A percentile compares a stretch with the other conserved stretches of the same genome.
phyloP scores from a whole-genome alignment of 2,113 vertebrate genomes.

The Enhydra lutris region DNA sequence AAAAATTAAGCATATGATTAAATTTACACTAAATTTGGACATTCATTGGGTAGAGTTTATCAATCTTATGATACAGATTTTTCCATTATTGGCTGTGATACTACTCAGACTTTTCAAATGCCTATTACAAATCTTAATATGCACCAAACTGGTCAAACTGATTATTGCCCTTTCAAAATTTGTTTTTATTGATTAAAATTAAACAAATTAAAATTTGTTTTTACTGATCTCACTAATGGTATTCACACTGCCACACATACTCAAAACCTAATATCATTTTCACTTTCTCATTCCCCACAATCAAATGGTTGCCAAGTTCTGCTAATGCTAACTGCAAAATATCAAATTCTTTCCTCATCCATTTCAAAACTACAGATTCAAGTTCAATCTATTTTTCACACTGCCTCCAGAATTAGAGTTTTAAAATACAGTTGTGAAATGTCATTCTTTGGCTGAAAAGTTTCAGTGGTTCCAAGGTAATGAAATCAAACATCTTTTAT shows the following conservation, averaged over 20 bases:
- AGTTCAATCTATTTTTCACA: constrained; percentile 10
- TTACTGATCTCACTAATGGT: not conserved
- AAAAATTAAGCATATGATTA: not conserved
- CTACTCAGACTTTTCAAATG: not conserved
- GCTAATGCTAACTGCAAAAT: not conserved
- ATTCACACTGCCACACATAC: not conserved
- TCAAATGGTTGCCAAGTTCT: not conserved
- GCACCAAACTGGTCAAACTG: not conserved
- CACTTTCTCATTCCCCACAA: not conserved
- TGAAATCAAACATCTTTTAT: not conserved
- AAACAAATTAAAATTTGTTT: not conserved
- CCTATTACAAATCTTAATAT: not conserved
- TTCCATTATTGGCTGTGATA: not conserved
- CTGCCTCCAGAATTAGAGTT: not conserved
- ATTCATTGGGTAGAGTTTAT: not conserved
- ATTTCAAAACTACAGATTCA: not conserved
- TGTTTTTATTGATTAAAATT: not conserved
- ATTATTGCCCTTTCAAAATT: not conserved
- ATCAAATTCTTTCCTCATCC: not conserved
- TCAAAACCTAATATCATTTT: constrained; percentile 20
- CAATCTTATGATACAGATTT: not conserved
- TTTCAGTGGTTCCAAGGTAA: not conserved
- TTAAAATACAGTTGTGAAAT: not conserved
- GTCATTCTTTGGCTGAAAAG: not conserved
- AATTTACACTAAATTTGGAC: not conserved